These are phyloP conservation scores for Thelaira solivaga DNA, from an alignment of 2,888 invertebrate genomes.

Conservation along the genomic window DNA sequence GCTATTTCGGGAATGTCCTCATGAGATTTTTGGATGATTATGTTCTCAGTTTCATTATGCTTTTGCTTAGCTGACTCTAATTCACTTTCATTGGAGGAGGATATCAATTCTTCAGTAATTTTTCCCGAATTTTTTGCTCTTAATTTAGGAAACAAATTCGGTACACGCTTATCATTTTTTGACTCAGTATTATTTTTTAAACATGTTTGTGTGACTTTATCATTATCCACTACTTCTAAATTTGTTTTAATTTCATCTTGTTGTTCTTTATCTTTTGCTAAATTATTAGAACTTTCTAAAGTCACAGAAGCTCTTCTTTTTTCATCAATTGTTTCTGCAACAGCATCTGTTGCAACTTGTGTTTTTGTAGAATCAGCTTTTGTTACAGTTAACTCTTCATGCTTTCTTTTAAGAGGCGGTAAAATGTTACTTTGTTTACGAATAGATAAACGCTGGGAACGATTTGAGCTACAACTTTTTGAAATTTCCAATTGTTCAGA, in stretches of 20 bases:
- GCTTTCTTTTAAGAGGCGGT: slow-evolving; percentile 51
- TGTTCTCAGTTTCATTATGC: not conserved
- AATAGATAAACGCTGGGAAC: slow-evolving; percentile 70
- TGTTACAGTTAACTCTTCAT: slow-evolving; percentile 44
- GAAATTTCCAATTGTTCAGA: slow-evolving; percentile 29
- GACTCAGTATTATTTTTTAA: slow-evolving; percentile 19
- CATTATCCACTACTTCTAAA: slow-evolving; percentile 8
- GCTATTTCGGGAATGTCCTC: too few relatives aligned
- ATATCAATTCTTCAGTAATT: slow-evolving; percentile 54
- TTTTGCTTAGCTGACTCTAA: not conserved
- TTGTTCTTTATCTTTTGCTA: slow-evolving; percentile 65
- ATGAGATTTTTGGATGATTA: too few relatives aligned
- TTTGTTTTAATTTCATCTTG: not conserved
- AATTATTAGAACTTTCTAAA: slow-evolving; percentile 68
- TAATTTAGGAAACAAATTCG: slow-evolving; percentile 58
- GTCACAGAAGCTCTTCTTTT: too few relatives aligned
- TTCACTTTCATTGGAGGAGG: slow-evolving; percentile 14
- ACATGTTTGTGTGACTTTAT: not conserved
- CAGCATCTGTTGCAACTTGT: slow-evolving; percentile 23
- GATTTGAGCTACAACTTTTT: slow-evolving; percentile 65
- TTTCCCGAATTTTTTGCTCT: slow-evolving; percentile 57
- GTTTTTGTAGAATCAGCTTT: slow-evolving; percentile 36
- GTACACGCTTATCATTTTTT: slow-evolving; percentile 59
- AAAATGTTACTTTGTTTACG: slow-evolving; percentile 65
- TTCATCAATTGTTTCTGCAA: slow-evolving; percentile 1